These are phyloP conservation scores for Lepidurus arcticus DNA, from an alignment of 1,140 invertebrate genomes.

Conservation along the genomic window DNA sequence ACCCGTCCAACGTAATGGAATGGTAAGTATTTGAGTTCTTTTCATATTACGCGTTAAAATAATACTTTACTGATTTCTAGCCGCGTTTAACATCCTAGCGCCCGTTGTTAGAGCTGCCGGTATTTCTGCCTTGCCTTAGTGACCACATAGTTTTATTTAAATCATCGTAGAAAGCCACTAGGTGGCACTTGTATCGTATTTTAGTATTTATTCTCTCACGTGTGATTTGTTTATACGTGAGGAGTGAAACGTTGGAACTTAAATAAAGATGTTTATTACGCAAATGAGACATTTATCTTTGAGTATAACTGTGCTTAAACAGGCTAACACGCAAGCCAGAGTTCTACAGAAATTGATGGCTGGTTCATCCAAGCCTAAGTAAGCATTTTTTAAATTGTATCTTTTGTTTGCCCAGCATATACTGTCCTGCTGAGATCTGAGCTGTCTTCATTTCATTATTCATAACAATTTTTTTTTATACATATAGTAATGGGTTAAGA, in stretches of 20 bases:
- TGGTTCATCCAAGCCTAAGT: neutral
- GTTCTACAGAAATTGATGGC: neutral
- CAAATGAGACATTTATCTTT: neutral
- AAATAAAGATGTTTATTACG: neutral
- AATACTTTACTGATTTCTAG: no score
- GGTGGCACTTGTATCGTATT: neutral
- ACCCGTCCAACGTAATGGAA: slow-evolving; percentile 43
- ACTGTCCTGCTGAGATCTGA: no score
- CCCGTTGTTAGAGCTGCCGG: no score
- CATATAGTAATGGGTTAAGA: neutral
- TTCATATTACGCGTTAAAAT: no score
- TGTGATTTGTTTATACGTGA: neutral
- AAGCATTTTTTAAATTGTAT: neutral
- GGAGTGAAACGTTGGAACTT: neutral
- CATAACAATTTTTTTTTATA: neutral
- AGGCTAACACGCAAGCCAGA: neutral
- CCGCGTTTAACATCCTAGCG: no score
- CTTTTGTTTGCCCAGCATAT: neutral
- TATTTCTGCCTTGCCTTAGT: no score
- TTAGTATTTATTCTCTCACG: neutral
- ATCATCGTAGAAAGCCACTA: neutral
- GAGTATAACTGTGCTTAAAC: neutral
- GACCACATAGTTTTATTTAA: no score
- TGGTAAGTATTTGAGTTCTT: neutral
- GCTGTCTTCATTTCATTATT: no score